Base-by-base conservation (phyloP, 2,113 vertebrate species). In the Amblyornis subalaris region DNA sequence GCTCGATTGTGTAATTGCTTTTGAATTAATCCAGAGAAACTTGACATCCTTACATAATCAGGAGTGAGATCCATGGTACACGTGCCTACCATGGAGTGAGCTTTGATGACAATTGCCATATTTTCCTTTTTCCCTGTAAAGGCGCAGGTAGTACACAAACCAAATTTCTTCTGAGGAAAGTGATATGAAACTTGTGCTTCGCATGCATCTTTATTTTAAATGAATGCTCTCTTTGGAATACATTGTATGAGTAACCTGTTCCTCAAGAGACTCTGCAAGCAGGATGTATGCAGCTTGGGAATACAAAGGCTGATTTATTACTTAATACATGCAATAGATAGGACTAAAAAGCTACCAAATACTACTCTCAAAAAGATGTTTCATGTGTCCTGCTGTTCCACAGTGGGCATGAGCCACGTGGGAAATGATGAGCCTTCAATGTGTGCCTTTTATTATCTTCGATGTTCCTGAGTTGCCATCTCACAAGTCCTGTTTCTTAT, bases 41-140 rank as follows among this genome's bases (percentile, higher is more conserved):
- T 33, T 64, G 35, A 38, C 65, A 84, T 82, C 25, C 25, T 89
- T 87, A 58, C 26, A 60, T 74, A 81, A 71, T 75, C 74, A 78
- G 70, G 3, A 3, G 36, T 78, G 78, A 75, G 44, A 81, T 71
- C 26, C 31, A 42, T 3, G 35, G 25, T 33, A 20, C 16, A 1
- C 6, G 2, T 84, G 65, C 14, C 58, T 83, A 8, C 25, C 2
- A 1, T 42, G 47, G 38, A 77, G 28, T 65, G 33, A 73, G 22
- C 33, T 84, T 64, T 86, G 53, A 48, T 89, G 24, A 7, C 2
- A 5, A 22, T 84, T 0, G 0, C 15, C n/a, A 45, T 2, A 58
- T 77, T 73, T 86, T n/a, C 42, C 20, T 53, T 54, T 79, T 79
- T 72, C 24, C 8, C 19, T 71, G 14, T 70, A 77, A 84, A 94